Conservation (phyloP, 1,140 invertebrate species). For the Bursaphelenchus mucronatus region DNA sequence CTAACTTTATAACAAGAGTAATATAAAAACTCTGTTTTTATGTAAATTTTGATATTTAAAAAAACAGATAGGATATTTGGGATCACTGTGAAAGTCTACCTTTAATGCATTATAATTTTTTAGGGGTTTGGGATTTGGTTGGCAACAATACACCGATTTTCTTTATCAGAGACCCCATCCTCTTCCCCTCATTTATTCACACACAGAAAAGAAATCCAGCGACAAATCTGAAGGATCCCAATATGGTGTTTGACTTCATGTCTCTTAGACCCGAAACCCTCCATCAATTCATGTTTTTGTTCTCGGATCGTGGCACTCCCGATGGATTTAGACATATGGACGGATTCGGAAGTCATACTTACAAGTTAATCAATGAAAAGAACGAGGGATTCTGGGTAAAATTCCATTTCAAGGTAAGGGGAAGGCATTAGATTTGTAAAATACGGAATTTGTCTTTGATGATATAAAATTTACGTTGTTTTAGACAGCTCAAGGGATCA, state of each 20-base stretch:
- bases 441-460: neutral
- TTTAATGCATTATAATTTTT: too few relatives aligned
- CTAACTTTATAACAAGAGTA: too few relatives aligned
- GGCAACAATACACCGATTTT: conserved; percentile 90
- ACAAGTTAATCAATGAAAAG: conserved; percentile 79
- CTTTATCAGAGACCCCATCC: conserved; percentile 84
- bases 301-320: conserved; percentile 86
- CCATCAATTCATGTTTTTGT: conserved; percentile 81
- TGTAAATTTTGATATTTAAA: too few relatives aligned
- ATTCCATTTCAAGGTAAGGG: conserved; percentile 73
- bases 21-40: too few relatives aligned
- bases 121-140: conserved; percentile 65
- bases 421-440: neutral
- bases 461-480: neutral
- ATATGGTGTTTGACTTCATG: conserved; percentile 74
- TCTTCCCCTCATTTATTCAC: conserved; percentile 85
- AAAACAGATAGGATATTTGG: too few relatives aligned
- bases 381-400: conserved; percentile 78
- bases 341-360: conserved; percentile 90
- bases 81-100: too few relatives aligned
- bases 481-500: conserved; percentile 78
- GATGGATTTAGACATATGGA: conserved; percentile 86
- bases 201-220: conserved; percentile 89
- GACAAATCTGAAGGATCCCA: conserved; percentile 83
- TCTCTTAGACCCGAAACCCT: conserved; percentile 77